A percentile compares a stretch with the other conserved stretches of the same genome.
Evolutionary conservation across 2,113 vertebrate species (phyloP).

Genomic region (Ophthalmolycus amberensis): DNA sequence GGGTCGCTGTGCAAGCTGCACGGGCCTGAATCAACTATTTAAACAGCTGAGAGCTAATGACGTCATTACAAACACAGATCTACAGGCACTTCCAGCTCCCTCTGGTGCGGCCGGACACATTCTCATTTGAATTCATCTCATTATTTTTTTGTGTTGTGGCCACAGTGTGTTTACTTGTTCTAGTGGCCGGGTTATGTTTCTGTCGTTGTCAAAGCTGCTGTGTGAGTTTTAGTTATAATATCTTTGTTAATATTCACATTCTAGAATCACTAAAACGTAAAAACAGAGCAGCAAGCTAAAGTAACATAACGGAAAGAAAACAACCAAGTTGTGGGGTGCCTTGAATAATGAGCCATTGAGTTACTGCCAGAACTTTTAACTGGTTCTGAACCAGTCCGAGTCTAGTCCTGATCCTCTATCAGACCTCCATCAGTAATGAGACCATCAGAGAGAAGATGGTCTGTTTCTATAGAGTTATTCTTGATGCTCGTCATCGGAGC

Average conservation of each 20-base stretch:
- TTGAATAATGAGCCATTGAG: background rate
- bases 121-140: conserved; percentile 14
- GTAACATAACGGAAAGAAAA: background rate
- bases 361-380: too few species aligned
- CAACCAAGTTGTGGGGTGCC: background rate
- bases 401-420: too few species aligned
- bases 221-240: background rate
- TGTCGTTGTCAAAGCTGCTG: background rate
- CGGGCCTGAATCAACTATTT: conserved; percentile 66
- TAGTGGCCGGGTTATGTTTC: accelerated
- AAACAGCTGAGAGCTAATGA: conserved; percentile 62
- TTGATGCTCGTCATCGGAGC: too few species aligned
- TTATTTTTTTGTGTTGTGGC: background rate
- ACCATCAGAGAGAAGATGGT: too few species aligned
- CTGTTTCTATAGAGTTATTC: too few species aligned
- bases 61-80: conserved; percentile 60
- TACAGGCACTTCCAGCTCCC: conserved; percentile 53
- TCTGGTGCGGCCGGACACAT: conserved; percentile 33
- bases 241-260: background rate
- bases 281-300: background rate
- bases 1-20: conserved; percentile 62
- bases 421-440: too few species aligned
- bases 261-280: background rate
- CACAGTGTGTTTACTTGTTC: background rate
- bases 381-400: too few species aligned